Base-by-base conservation (phyloP, 2,113 vertebrate genomes). In the Aegithalos caudatus region DNA sequence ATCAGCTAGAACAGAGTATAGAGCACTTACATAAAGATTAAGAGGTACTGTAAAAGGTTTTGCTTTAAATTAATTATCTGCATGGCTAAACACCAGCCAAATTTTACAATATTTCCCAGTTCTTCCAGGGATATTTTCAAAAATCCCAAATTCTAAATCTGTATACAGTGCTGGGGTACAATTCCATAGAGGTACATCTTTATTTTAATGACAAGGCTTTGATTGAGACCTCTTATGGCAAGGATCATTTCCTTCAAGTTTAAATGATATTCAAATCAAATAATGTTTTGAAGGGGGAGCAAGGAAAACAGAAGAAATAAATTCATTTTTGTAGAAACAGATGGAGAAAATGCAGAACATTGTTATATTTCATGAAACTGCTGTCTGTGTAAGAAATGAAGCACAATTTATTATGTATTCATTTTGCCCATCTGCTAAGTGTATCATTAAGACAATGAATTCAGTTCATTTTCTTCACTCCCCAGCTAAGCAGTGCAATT, bases 381-480 rank as follows among this genome's bases (percentile, higher is more conserved):
- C 80, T 96, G 96, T 88, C 94, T 94, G 62, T 84, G 81, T 96
- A 96, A 97, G 96, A 96, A 96, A 95, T 53, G 42, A 95, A 97
- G 92, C 88, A 93, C 69, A 79, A 91, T 53, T 53, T 71, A 87
- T 95, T 86, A 91, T 47, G 72, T 9, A 17, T 90, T 85, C 80
- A 84, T 94, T 89, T 97, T 95, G 92, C 66, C 96, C 96, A 96
- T 97, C 97, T 97, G 97, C 94, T 91, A 81, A 90, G 93, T 93
- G 97, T 89, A 74, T 96, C 95, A 96, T 95, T 96, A 97, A 97
- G 91, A 91, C 86, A 94, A 97, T 95, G 72, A 92, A 97, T 91
- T 95, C 84, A 66, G 84, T 89, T 93, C 37, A 86, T 94, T 89
- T 95, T 94, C 82, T 84, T 96, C 86, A 77, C 44, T 44, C 92